These are phyloP conservation scores for Caenorhabditis briggsae DNA, from an alignment of 1,140 invertebrate species.

Conservation along the genomic window DNA sequence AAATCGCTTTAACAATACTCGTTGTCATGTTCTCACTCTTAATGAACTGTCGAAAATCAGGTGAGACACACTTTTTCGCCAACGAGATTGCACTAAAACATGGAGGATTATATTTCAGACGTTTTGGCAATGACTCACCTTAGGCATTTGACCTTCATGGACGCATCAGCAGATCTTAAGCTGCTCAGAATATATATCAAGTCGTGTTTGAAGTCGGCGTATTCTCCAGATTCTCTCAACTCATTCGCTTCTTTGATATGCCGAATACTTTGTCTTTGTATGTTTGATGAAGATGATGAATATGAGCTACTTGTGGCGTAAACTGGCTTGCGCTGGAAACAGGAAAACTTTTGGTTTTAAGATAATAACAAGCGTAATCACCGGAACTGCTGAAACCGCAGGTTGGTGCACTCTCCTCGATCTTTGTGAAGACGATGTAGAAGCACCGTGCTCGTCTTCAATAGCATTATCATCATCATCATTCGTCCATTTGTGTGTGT, in stretches of 20 bases:
- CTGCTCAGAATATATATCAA: constrained; percentile 69
- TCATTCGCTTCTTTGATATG: constrained; percentile 69
- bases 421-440: neutral
- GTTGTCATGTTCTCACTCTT: constrained; percentile 62
- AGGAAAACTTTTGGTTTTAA: neutral
- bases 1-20: constrained; percentile 58
- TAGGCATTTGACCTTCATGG: constrained; percentile 66
- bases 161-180: constrained; percentile 53
- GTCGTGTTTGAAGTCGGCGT: constrained; percentile 71
- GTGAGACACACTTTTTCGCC: constrained; percentile 68
- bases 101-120: constrained; percentile 44
- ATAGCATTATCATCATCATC: constrained; percentile 40
- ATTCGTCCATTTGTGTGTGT: constrained; percentile 55
- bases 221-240: constrained; percentile 67
- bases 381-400: constrained; percentile 11
- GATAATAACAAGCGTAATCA: neutral
- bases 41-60: constrained; percentile 69
- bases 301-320: neutral
- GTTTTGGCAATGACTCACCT: constrained; percentile 59
- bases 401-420: constrained; percentile 6
- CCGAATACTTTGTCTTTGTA: constrained; percentile 39
- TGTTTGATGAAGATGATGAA: neutral
- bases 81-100: constrained; percentile 67
- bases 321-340: constrained; percentile 8
- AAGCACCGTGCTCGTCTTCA: constrained; percentile 49